Evolutionary conservation across 1,140 invertebrate species (phyloP), one percentile per base, ranked within the genome.

Genomic region (Acyrthosiphon pisum): DNA sequence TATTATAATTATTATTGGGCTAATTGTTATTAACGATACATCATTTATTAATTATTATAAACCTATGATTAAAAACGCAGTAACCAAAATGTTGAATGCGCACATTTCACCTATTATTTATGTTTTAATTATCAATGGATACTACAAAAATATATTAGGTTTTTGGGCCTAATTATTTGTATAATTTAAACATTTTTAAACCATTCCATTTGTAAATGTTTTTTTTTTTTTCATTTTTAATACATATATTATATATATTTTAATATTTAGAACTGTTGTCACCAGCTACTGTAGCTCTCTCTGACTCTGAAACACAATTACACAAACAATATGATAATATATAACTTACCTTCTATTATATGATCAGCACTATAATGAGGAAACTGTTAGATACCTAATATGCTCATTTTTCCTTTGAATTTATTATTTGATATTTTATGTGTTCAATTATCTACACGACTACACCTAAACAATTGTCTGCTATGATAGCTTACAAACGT

Each of bases 11-110:
- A 37, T 22, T 88, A 37, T 89, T 89, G 86, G 48, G 48, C 18
- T 89, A 89, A 89, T 89, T 89, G 35, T 89, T 89, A 56, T 41
- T 56, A 89, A 50, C n/a, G 4, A 88, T 88, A 23, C 6, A n/a
- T 88, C 9, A 56, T 89, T 89, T 35, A 53, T 88, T 37, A 50
- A 37, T 53, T 26, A 56, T 89, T 56, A 37, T 26, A 56, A 53
- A 56, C 14, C 18, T 89, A 53, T 56, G 26, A 89, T 56, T 37
- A 37, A 76, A 89, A 37, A 35, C n/a, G 26, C 18, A 88, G n/a
- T 88, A n/a, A 88, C n/a, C 20, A 89, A 37, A 89, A 88, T 76
- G 41, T 26, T 30, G 14, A 56, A 56, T 56, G 4, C 35, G 50
- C 35, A 56, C 50, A 56, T 37, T 56, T 56, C 26, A 86, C 41